A percentile compares a stretch with the other conserved stretches of the same genome.
These are phyloP conservation scores for Pogonognathellus flavescens DNA, from an alignment of 1,140 invertebrate species.

Conservation along the genomic window DNA sequence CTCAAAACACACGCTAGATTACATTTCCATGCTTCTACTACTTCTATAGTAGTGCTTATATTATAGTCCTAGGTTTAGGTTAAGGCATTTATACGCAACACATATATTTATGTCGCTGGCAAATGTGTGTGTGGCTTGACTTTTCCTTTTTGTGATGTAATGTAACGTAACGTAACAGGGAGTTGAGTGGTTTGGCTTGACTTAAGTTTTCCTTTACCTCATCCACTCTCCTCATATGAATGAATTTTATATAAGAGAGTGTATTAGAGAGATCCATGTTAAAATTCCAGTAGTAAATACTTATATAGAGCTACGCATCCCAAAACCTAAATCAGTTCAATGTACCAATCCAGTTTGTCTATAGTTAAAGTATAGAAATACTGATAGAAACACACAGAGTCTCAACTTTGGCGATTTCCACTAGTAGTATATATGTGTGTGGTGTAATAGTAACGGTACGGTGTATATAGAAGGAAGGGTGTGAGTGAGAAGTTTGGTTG, in stretches of 20 bases:
- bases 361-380: neutral
- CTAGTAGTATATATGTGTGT: neutral
- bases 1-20: conserved; percentile 47
- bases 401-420: neutral
- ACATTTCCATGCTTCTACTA: conserved; percentile 1
- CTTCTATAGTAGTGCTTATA: too few species aligned
- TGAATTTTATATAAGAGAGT: too few species aligned
- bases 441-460: too few species aligned
- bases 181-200: neutral
- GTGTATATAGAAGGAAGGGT: neutral
- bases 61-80: too few species aligned
- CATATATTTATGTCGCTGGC: conserved; percentile 26
- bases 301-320: neutral
- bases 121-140: conserved; percentile 8
- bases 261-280: too few species aligned
- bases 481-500: conserved; percentile 42
- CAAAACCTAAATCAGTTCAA: neutral
- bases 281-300: neutral
- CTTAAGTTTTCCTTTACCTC: neutral
- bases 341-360: neutral
- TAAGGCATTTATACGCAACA: neutral
- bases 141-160: conserved; percentile 20
- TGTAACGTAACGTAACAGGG: conserved; percentile 46
- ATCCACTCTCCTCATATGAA: neutral
- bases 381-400: neutral